Conservation (phyloP, 2,888 invertebrate species). For the Allophyes oxyacanthae region DNA sequence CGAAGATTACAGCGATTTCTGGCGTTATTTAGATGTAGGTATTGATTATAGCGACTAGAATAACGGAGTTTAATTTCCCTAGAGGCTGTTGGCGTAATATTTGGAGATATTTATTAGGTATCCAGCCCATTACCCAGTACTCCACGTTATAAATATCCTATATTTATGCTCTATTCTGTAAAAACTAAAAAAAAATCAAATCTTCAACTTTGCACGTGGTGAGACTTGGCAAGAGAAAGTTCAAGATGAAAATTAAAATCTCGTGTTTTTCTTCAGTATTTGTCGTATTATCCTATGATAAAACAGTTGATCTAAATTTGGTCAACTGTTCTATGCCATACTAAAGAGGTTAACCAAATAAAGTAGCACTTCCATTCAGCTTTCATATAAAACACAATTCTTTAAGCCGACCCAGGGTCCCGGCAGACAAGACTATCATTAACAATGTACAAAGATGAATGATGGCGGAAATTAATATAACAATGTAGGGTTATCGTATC, state of each 20-base stretch:
- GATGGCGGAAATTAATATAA: conserved; percentile 36
- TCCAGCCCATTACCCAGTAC: too few relatives aligned
- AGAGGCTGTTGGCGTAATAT: background rate
- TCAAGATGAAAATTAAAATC: background rate
- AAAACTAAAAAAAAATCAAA: background rate
- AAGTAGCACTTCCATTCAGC: background rate
- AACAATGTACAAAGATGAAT: conserved; percentile 39
- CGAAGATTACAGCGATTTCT: background rate
- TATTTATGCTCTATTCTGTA: background rate
- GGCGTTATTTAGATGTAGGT: background rate
- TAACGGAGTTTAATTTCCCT: background rate
- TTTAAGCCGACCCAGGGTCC: background rate
- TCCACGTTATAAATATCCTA: too few relatives aligned
- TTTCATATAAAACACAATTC: conserved; percentile 8
- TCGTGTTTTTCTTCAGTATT: background rate
- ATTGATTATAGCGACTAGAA: too few relatives aligned
- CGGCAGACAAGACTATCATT: conserved; percentile 27
- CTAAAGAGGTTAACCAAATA: background rate
- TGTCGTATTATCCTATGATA: background rate
- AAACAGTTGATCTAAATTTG: too few relatives aligned
- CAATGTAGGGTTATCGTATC: conserved; percentile 17
- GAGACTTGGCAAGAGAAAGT: conserved; percentile 1
- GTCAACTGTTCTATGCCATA: too few relatives aligned
- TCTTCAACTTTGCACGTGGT: too few relatives aligned
- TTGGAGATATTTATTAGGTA: background rate